Base-by-base conservation (phyloP, 1,140 invertebrate genomes). In the Meloidogyne chitwoodi region DNA sequence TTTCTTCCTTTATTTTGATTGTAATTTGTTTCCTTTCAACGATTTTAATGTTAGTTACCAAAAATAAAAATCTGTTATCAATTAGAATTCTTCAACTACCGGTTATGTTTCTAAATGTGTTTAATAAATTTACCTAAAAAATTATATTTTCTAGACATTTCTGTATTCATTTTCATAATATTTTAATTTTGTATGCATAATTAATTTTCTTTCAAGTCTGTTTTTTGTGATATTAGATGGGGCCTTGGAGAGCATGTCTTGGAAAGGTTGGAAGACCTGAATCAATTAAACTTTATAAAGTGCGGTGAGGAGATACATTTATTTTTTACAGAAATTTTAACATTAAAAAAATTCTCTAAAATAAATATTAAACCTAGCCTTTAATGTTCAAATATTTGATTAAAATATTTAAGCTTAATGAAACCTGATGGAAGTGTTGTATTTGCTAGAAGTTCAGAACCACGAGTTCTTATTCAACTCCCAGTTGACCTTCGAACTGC, bases 361-460 rank as follows among this genome's bases (percentile, higher is more conserved):
- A n/a, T n/a, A n/a, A n/a, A n/a, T n/a, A n/a, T n/a, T n/a, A n/a
- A n/a, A n/a, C n/a, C n/a, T n/a, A n/a, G n/a, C n/a, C n/a, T n/a
- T n/a, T n/a, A n/a, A n/a, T n/a, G n/a, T n/a, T n/a, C n/a, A n/a
- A n/a, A n/a, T n/a, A n/a, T n/a, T n/a, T n/a, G n/a, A n/a, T n/a
- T n/a, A n/a, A n/a, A n/a, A n/a, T n/a, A n/a, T 26, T 66, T 76
- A 31, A 76, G 68, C 14, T 44, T 85, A 26, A 79, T 85, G 66
- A 62, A 72, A 3, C 77, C 83, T 0, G 83, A 85, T 64, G 84
- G 84, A 10, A 84, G 82, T 24, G 81, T 79, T 6, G 68, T 85
- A 22, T 44, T 68, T 24, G 83, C 81, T 19, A 81, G 83, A 12
- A 79, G 64, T 34, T 34, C 62, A 6, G 84, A 87, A 62, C 84